Evolutionary conservation across 2,797 vertebrate genomes (phyloP).

Genomic region (Catamblyrhynchus diadema): DNA sequence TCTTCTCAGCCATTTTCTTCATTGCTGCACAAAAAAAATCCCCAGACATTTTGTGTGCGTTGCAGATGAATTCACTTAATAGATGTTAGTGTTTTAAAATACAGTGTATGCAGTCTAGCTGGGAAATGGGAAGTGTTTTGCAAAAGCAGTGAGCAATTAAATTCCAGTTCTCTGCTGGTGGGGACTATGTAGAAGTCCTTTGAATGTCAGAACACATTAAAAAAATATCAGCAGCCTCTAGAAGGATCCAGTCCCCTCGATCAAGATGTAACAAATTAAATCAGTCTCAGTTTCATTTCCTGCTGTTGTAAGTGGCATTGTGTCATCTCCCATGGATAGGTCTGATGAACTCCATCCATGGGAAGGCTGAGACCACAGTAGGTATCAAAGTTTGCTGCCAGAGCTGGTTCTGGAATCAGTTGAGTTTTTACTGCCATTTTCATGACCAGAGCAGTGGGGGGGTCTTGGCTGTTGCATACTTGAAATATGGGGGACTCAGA

Average conservation of each 20-base stretch:
- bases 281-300: slow-evolving; percentile 33
- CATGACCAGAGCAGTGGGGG: not conserved
- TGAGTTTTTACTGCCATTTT: not conserved
- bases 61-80: not conserved
- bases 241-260: slow-evolving; percentile 25
- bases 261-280: slow-evolving; percentile 50
- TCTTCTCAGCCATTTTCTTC: not conserved
- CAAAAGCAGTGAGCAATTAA: not conserved
- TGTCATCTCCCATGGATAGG: slow-evolving; percentile 18
- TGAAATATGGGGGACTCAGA: not conserved
- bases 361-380: not conserved
- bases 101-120: not conserved
- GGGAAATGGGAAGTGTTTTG: not conserved
- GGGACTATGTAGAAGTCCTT: slow-evolving; percentile 30
- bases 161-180: not conserved
- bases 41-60: not conserved
- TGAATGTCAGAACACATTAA: slow-evolving; percentile 33
- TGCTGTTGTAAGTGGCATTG: not conserved
- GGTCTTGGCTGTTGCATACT: not conserved
- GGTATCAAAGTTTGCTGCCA: not conserved
- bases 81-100: not conserved
- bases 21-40: not conserved
- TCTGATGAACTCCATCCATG: slow-evolving; percentile 37
- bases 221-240: slow-evolving; percentile 33
- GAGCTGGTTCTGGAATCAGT: not conserved